Evolutionary conservation across 2,113 vertebrate genomes (phyloP).

Genomic region (Phycodurus eques): DNA sequence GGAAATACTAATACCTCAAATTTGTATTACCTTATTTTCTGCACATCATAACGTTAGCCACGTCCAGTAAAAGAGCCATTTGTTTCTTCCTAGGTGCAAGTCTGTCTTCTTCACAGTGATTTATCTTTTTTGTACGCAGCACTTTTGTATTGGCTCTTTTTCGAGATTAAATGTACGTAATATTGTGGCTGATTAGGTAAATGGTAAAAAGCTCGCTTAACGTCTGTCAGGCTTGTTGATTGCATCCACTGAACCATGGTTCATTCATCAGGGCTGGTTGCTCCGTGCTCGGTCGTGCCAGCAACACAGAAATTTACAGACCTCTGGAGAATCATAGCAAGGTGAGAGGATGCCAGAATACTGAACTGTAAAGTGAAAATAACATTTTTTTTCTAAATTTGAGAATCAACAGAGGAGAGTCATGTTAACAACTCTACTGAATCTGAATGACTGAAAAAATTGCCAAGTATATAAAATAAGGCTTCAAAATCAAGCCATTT

Average conservation of each 20-base stretch:
- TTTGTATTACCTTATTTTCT: neutral
- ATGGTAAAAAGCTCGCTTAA: neutral
- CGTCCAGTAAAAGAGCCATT: neutral
- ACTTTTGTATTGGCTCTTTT: too few relatives aligned
- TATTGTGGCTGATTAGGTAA: neutral
- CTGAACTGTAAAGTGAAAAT: neutral
- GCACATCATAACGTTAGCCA: neutral
- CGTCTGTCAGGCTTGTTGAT: neutral
- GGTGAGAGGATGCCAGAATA: constrained; percentile 55
- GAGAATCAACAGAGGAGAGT: neutral
- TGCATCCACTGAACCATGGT: neutral
- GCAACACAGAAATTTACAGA: constrained; percentile 83
- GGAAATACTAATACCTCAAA: neutral
- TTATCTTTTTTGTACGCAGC: too few relatives aligned
- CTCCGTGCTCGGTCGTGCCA: constrained; percentile 78
- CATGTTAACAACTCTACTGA: neutral
- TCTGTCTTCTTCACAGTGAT: neutral
- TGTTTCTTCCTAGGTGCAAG: neutral
- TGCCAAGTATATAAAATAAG: neutral
- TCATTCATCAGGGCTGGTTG: constrained; percentile 70
- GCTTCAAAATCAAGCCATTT: neutral
- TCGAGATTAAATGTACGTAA: too few relatives aligned
- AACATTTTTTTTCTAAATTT: neutral
- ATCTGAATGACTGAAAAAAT: neutral
- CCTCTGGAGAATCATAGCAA: constrained; percentile 78